Evolutionary conservation across 2,888 invertebrate genomes (phyloP), one percentile per base, ranked within the genome.

Genomic region (Drosophila niveifrons): DNA sequence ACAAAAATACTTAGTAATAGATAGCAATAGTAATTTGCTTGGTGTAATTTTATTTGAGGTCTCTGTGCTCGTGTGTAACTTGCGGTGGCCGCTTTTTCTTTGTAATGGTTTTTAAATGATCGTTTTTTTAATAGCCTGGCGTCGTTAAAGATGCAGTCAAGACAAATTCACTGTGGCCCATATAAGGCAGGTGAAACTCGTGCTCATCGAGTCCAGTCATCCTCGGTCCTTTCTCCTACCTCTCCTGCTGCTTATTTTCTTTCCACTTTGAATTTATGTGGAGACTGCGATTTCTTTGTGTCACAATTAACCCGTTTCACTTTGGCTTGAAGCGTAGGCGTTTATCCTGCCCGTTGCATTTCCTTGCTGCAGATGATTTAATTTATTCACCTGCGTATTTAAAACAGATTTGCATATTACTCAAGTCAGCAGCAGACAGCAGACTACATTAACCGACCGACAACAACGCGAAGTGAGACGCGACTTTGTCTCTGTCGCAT

Each of bases 391-490:
- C 51, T 69, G 72, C 72, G 82, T 79, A 82, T 86, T 88, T 76
- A 81, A 86, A 67, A 75, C 59, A 61, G 67, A 88, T 83, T 83
- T 88, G 88, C 86, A 86, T 85, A 85, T 86, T 84, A 84, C 85
- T 87, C 84, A 87, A 85, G 84, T 58, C 80, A 75, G 69, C 66
- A 87, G 69, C 66, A 57, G 66, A 56, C 62, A 43, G 44, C 57
- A 65, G 57, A 23, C 41, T 8, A 55, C 48, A 48, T 28, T n/a
- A 36, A 34, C 34, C 31, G 31, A 31, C 31, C 10, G 31, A 9
- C 4, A 36, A 36, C 68, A 48, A 41, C 53, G 48, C 48, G 70
- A 74, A 55, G 64, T 62, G 77, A 77, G 77, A 77, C 66, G 77
- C 82, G 72, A 75, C 72, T 65, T 70, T 81, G 77, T 72, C 76